phyloP scores from a whole-genome alignment of 1,140 invertebrate genomes.

The Micrasema longulum region DNA sequence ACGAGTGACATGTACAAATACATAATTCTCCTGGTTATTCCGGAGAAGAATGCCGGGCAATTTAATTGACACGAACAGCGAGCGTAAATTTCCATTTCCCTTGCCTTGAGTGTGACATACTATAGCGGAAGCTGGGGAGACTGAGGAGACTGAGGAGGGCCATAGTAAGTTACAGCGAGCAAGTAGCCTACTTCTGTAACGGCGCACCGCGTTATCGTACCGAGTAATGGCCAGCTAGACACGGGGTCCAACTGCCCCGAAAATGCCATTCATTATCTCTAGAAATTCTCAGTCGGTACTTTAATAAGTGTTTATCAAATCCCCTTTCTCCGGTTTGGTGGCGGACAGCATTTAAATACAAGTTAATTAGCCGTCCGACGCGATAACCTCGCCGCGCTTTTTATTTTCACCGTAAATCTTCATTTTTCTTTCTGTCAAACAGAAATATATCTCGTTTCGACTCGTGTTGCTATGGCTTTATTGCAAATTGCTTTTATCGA shows the following conservation, averaged over 20 bases:
- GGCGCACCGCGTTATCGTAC: neutral
- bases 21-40: too few species aligned
- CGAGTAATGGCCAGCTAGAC: neutral
- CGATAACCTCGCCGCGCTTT: neutral
- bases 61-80: too few species aligned
- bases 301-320: slow-evolving; percentile 26
- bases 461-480: slow-evolving; percentile 19
- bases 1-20: too few species aligned
- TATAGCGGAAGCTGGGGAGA: too few species aligned
- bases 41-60: too few species aligned
- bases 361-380: slow-evolving; percentile 3
- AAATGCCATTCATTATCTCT: slow-evolving; percentile 27
- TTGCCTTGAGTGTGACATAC: too few species aligned
- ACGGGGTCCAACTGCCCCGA: slow-evolving; percentile 3
- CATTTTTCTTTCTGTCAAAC: slow-evolving; percentile 17
- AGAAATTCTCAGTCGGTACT: neutral
- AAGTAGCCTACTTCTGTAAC: too few species aligned
- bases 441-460: slow-evolving; percentile 17
- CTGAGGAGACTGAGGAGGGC: too few species aligned
- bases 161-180: too few species aligned
- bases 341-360: slow-evolving; percentile 6
- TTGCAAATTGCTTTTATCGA: slow-evolving; percentile 25
- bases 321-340: slow-evolving; percentile 3
- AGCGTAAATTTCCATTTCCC: too few species aligned
- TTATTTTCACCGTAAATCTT: slow-evolving; percentile 5